Base-by-base conservation (phyloP, 2,113 vertebrate genomes). In the Cygnus buccinator region DNA sequence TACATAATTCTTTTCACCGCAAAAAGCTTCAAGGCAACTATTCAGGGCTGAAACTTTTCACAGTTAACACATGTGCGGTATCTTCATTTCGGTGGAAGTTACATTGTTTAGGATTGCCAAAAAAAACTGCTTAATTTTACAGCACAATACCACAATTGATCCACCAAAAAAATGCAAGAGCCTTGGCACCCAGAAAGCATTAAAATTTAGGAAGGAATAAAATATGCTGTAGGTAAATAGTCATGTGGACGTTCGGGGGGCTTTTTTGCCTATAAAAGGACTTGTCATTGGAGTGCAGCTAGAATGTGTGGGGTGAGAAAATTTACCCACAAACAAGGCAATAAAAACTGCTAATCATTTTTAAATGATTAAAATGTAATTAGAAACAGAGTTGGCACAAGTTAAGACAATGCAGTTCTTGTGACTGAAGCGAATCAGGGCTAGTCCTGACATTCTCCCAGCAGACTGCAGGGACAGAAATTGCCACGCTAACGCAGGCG, bases 301-400 rank as follows among this genome's bases (percentile, higher is more conserved):
- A 96, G 96, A 94, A 96, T 84, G 95, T 92, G 92, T 96, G 96
- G 96, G 93, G 95, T 96, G 94, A 96, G 94, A 96, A 96, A 96
- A 96, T 95, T 91, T 89, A 95, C 96, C 96, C 96, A 93, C 95
- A 96, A 96, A 96, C 96, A 95, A 94, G 96, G 96, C 94, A 94
- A 93, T 95, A 96, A 96, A 95, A 96, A 93, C 96, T 95, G 94
- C 93, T 96, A 96, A 97, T 97, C 95, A 96, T 96, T 97, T 96
- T 94, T 96, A 96, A 97, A 96, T 96, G 96, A 97, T 96, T 96
- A 94, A 94, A 96, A 94, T 89, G 93, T 94, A 97, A 96, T 96
- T 96, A 96, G 95, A 97, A 97, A 91, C 96, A 94, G 95, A 95
- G 96, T 93, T 97, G 94, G 96, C 95, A 94, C 91, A 92, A 96